phyloP scores from a whole-genome alignment of 2,113 vertebrate genomes.

The Sebastes schlegelii region DNA sequence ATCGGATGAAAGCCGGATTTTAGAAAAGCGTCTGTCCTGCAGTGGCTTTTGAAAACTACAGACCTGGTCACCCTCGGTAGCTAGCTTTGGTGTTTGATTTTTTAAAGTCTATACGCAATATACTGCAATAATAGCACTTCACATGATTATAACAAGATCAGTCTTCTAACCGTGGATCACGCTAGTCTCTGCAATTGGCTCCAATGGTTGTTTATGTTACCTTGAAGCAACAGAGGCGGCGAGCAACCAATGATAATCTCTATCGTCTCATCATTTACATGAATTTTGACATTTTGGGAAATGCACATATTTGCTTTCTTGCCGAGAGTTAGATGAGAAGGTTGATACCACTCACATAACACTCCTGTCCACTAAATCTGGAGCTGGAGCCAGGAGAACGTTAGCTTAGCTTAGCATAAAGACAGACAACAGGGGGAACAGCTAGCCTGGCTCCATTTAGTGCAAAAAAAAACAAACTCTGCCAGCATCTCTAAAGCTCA shows the following conservation, averaged over 20 bases:
- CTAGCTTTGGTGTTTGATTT: background rate
- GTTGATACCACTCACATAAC: background rate
- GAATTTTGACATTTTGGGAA: background rate
- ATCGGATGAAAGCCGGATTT: background rate
- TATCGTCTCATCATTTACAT: background rate
- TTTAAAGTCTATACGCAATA: background rate
- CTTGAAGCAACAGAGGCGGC: background rate
- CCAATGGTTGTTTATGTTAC: background rate
- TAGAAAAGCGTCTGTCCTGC: background rate
- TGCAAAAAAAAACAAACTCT: background rate
- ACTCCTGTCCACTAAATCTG: background rate
- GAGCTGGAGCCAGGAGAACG: background rate
- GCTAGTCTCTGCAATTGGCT: background rate
- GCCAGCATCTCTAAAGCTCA: background rate
- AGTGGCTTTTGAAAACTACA: background rate
- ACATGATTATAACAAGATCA: background rate
- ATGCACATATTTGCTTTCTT: background rate
- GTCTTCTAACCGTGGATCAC: background rate
- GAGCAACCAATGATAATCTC: no score
- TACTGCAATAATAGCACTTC: background rate
- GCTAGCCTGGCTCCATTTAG: background rate
- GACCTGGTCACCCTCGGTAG: background rate
- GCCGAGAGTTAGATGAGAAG: no score
- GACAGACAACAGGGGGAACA: background rate
- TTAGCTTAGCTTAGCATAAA: conserved; percentile 5